Base-by-base conservation (phyloP, 1,140 invertebrate species). In the Drosophila nannoptera region DNA sequence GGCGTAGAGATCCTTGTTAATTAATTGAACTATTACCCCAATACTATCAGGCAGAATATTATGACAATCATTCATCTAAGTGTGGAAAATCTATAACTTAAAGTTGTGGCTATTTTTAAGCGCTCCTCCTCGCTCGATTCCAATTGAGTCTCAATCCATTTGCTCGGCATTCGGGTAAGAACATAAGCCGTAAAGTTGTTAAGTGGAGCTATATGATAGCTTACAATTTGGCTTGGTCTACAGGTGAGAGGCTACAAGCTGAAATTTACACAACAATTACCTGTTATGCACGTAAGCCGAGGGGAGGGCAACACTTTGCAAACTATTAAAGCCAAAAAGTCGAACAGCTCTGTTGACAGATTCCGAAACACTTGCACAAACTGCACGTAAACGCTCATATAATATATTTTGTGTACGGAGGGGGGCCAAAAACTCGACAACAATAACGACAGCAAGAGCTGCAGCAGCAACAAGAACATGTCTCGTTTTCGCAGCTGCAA, bases 321-420 rank as follows among this genome's bases (percentile, higher is more conserved):
- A 73, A 69, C 64, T 72, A 72, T 75, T 72, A 71, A 77, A 69
- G 71, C 61, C 56, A 70, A 68, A 49, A 83, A 64, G 77, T 36
- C 50, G 42, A 56, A 67, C 43, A 72, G 52, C 55, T 61, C 38
- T 60, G 64, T 67, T 72, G 69, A 68, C 64, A 72, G 69, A 72
- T 72, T 72, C 50, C 69, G 54, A 74, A 69, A 83, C 70, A 78
- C 72, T 82, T 82, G 53, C 64, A 49, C 58, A 83, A 83, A 73
- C 73, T 67, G 72, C 67, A 78, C 63, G 67, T 75, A 78, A 66
- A 84, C 75, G 52, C 67, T 72, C 59, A 73, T 83, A 56, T 74
- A 82, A 82, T 82, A 50, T 82, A 50, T 54, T 52, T 59, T 70
- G 69, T 55, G 50, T 59, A 16, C 36, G 31, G 33, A n/a, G 22